Evolutionary conservation across 35 echinoderm and acorn worm genomes (phyloP).

Genomic region (Eucidaris tribuloides): DNA sequence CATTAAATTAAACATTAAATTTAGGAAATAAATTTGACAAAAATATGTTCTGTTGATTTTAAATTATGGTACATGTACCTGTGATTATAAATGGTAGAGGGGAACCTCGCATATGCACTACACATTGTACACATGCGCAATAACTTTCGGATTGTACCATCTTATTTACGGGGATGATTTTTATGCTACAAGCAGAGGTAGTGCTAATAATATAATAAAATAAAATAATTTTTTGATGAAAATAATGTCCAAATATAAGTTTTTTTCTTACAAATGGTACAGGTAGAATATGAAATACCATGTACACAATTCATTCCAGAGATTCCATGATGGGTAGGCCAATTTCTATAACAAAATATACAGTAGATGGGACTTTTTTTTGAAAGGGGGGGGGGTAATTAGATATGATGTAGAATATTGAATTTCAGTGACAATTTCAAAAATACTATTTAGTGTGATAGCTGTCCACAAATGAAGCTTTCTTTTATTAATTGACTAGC

Average conservation of each 20-base stretch:
- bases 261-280: neutral
- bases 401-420: neutral
- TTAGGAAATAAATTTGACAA: no score
- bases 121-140: neutral
- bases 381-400: neutral
- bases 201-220: no score
- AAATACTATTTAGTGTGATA: neutral
- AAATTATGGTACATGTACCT: no score
- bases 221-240: neutral
- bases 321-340: neutral
- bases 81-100: no score
- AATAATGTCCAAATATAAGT: neutral
- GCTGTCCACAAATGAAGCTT: neutral
- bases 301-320: neutral
- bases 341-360: neutral
- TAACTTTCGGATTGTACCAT: neutral
- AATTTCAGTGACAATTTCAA: neutral
- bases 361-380: neutral
- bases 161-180: neutral
- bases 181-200: no score
- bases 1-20: no score
- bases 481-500: neutral
- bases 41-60: neutral
- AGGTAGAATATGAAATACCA: neutral
- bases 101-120: neutral